Conservation (phyloP, 2,113 vertebrate species). For the Dasyprocta punctata region DNA sequence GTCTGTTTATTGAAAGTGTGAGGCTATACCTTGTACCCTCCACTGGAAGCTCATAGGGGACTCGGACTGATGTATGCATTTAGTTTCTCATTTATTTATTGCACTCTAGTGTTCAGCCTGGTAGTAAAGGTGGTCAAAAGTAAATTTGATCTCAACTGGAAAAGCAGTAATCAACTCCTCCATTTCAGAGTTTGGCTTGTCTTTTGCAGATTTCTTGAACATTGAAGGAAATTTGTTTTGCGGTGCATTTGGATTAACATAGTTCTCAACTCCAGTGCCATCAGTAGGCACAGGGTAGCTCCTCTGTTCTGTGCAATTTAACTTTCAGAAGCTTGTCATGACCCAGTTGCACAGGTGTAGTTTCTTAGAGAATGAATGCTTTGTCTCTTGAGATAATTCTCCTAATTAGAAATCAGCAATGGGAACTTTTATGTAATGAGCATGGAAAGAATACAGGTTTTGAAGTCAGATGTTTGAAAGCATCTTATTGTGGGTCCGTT, state of each 20-base stretch:
- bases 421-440: conserved; percentile 55
- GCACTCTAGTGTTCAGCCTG: background rate
- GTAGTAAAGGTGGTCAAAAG: background rate
- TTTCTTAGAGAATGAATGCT: conserved; percentile 56
- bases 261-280: background rate
- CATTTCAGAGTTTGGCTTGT: background rate
- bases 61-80: background rate
- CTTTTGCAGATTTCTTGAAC: background rate
- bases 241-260: background rate
- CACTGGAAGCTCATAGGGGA: background rate
- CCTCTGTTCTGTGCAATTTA: background rate
- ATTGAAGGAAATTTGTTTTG: background rate
- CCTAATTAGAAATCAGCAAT: conserved; percentile 58
- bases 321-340: conserved; percentile 7
- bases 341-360: conserved; percentile 12
- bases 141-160: conserved; percentile 11
- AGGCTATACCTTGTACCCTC: background rate
- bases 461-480: conserved; percentile 16
- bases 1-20: background rate
- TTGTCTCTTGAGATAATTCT: conserved; percentile 69
- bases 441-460: conserved; percentile 45
- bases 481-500: background rate
- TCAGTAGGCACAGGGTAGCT: background rate
- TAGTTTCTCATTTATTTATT: background rate
- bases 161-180: background rate